Evolutionary conservation across 53 echinoderm and acorn worm genomes (phyloP), one percentile per base, ranked within the genome.

Genomic region (Paelopatides confundens): DNA sequence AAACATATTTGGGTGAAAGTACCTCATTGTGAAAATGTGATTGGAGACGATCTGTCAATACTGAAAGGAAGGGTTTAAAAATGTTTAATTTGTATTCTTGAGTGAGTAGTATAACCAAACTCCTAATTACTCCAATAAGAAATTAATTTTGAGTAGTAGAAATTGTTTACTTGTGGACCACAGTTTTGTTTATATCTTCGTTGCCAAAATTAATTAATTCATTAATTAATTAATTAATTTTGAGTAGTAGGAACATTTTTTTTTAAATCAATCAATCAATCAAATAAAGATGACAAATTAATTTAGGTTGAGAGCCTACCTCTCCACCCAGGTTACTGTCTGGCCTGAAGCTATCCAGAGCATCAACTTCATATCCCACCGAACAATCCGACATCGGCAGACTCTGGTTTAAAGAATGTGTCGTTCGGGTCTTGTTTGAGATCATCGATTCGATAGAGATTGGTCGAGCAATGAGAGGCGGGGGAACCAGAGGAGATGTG

Each of bases 381-480:
- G 99, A 93, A 34, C 65, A 79, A 76, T 96, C 96, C 0, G 99
- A 99, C 58, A 79, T 85, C 1, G 95, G 77, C 18, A 96, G 70
- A 65, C 95, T 99, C 39, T 88, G 92, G 46, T 94, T 88, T 81
- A 94, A 66, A 64, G 87, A 92, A 47, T 96, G 93, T 0, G 53
- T 52, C 33, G n/a, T 91, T 83, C 10, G 76, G 54, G 33, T 87
- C 91, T 32, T 88, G 64, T 30, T 87, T 62, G 21, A 82, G 26
- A 63, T 79, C 18, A 67, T 34, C 3, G 85, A 87, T 43, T 86
- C 95, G 12, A 71, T 63, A 1, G 96, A 92, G 53, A 71, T 33
- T 3, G 93, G 85, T 32, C 77, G 62, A 48, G 40, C 38, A 24
- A 77, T 39, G 14, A 31, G 46, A 8, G 28, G 85, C 4, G 43